Percentiles rank a stretch among this genome's conserved stretches.
Conservation (phyloP, 2,113 vertebrate species). For the Hippocampus barbouri region DNA sequence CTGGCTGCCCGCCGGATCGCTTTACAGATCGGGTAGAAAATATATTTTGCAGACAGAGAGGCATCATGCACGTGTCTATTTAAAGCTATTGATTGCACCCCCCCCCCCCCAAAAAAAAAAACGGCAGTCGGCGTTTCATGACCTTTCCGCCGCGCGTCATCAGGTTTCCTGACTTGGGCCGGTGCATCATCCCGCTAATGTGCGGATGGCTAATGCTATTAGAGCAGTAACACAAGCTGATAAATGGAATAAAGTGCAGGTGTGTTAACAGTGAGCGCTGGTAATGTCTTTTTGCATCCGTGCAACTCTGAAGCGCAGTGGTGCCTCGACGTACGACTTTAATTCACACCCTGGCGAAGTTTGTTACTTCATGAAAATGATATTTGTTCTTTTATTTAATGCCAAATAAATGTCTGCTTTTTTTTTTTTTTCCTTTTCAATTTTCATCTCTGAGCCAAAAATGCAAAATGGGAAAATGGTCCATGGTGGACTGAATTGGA, state of each 20-base stretch:
- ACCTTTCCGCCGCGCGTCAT: conserved; percentile 61
- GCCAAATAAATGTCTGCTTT: no score
- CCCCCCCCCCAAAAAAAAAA: background rate
- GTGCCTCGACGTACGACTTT: no score
- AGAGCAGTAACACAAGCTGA: conserved; percentile 55
- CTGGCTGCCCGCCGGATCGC: conserved; percentile 24
- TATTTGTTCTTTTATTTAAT: no score
- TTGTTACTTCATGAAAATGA: no score
- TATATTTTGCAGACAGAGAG: conserved; percentile 26
- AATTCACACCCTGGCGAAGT: background rate
- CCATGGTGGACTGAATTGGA: no score
- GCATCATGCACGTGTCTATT: conserved; percentile 56
- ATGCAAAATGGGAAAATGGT: no score
- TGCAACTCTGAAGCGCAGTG: background rate
- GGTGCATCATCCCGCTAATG: conserved; percentile 59
- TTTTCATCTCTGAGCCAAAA: no score
- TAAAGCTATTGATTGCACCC: conserved; percentile 63
- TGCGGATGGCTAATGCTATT: conserved; percentile 49
- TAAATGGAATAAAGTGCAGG: conserved; percentile 45
- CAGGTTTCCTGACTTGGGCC: conserved; percentile 54
- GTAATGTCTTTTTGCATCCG: background rate
- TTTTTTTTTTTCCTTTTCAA: no score
- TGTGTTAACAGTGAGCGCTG: conserved; percentile 35
- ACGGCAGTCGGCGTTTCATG: conserved; percentile 42
- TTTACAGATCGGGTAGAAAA: conserved; percentile 51